Base-by-base conservation (phyloP, 2,797 vertebrate genomes). In the Rhinella marina region DNA sequence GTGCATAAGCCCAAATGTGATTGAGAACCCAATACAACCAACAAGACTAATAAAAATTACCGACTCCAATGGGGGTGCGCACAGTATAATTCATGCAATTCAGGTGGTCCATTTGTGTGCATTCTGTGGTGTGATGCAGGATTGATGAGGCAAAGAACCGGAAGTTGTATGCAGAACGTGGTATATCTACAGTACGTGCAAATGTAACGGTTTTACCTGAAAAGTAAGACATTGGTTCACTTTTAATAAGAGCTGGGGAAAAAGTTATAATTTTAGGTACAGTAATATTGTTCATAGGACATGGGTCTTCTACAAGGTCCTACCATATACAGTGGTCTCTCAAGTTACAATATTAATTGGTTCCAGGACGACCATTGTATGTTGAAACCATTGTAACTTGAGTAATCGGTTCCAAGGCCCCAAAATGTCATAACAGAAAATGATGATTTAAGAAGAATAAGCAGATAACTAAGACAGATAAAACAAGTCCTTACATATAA, bases 131-230 rank as follows among this genome's bases (percentile, higher is more conserved):
- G 59, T 97, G 96, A 91, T 99, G 97, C 78, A 97, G 96, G 84
- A 96, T 87, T 1, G 97, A 97, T 0, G 98, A 97, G 0, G 98
- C 97, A 0, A 99, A 99, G 95, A 99, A 99, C 23, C 97, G 94
- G 88, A 99, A 96, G 95, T 99, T 99, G 91, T 97, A 91, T 0
- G 82, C 96, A 0, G 98, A 92, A 12, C 98, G 93, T 9, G 98
- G 97, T 70, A 99, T 98, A 91, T 99, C 98, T 87, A 98, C 86
- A 0, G 93, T 97, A 87, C 95, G 95, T 0, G 98, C 98, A 90
- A 97, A 95, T 0, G 93, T 92, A 19, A 98, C 13, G 0, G 97
- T 98, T 95, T 99, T 99, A 61, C 98, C 98, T 99, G 92, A 76
- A 91, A 92, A 10, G 25, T 62, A 50, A 85, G n/a, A 78, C 54